phyloP scores from a whole-genome alignment of 2,113 vertebrate species.

The Herpetotheres cachinnans region DNA sequence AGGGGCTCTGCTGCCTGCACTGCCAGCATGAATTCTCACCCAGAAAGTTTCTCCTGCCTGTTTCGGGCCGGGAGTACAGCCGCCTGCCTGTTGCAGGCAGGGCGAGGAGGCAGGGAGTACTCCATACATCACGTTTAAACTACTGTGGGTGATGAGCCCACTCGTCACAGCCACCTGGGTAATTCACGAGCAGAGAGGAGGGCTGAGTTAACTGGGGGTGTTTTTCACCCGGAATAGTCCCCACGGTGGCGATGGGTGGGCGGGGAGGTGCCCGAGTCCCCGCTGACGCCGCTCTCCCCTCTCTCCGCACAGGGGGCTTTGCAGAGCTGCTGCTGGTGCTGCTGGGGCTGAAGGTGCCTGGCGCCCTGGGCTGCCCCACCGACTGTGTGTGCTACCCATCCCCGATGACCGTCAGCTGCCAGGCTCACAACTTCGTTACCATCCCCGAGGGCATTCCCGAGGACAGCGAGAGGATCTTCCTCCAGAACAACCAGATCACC shows the following conservation, averaged over 20 bases:
- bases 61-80: not conserved
- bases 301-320: constrained; percentile 79
- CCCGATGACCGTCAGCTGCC: constrained; percentile 97
- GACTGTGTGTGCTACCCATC: constrained; percentile 95
- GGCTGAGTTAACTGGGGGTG: not conserved
- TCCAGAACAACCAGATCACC: constrained; percentile 96
- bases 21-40: not conserved
- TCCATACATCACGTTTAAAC: not conserved
- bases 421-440: constrained; percentile 90
- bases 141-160: not conserved
- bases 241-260: not conserved
- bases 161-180: not conserved
- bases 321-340: constrained; percentile 89
- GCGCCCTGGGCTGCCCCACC: constrained; percentile 82
- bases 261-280: not conserved
- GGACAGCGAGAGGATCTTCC: constrained; percentile 92
- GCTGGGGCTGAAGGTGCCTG: constrained; percentile 81
- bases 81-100: not conserved
- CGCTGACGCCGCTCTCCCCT: constrained; percentile 59
- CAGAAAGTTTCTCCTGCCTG: not conserved
- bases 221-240: not conserved
- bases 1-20: not conserved
- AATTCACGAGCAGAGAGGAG: not conserved
- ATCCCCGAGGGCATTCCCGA: constrained; percentile 93
- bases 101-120: not conserved